Base-by-base conservation (phyloP, 2,888 invertebrate species). In the Epirrita christyi region DNA sequence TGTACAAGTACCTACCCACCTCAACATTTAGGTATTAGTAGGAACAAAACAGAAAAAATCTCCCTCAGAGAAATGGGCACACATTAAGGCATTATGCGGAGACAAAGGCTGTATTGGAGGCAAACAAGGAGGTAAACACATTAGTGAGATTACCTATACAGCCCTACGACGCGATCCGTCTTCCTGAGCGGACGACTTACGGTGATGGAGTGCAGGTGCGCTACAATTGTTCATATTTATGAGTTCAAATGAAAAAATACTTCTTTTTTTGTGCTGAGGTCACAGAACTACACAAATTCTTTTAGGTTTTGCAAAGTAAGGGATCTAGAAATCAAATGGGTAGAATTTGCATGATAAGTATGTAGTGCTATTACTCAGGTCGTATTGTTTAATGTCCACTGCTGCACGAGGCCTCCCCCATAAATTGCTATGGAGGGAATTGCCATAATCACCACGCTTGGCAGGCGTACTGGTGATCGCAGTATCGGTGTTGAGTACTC, bases 111-210 rank as follows among this genome's bases (percentile, higher is more conserved):
- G 75, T 73, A 75, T 73, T 70, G 72, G 71, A 81, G 80, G 83
- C 78, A 81, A 82, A 78, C 83, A 82, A 74, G 70, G 71, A 78
- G 80, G 84, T 84, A 86, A 87, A 85, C 83, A 86, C 88, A 88
- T 88, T 86, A 88, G 81, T 59, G 71, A 76, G 81, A 87, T 87
- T 85, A 21, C 21, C 2, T 21, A 81, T 78, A 71, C 67, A 49
- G 64, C 53, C 38, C 65, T 68, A 67, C 67, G 69, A 70, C 70
- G 70, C 66, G 70, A 72, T 85, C 84, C 73, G 80, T 85, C 84
- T 84, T 78, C 75, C 38, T 1, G 55, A 29, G 45, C 41, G 45
- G 32, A 9, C 32, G 36, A 21, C 13, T 13, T n/a, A 49, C 45
- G 13, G 14, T 49, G 48, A 38, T 40, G 50, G 48, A 54, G 44